These are phyloP conservation scores for Tokudaia muenninki DNA, from an alignment of 2,797 vertebrate species.

Conservation along the genomic window DNA sequence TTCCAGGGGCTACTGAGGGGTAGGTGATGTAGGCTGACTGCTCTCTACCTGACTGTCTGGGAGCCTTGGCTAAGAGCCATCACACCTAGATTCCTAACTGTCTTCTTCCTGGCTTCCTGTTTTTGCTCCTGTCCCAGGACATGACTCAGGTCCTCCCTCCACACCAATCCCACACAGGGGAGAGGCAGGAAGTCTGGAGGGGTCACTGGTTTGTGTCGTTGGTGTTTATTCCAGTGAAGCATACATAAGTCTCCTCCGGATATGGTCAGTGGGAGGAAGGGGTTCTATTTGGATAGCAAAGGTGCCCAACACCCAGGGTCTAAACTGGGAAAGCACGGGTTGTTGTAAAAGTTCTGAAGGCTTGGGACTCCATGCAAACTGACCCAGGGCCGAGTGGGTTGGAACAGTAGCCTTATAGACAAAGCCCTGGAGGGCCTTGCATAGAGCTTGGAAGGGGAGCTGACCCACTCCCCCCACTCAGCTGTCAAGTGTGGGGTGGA, in stretches of 20 bases:
- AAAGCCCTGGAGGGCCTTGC: too few species aligned
- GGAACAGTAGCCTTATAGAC: background rate
- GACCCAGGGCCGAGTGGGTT: background rate
- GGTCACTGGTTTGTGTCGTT: background rate
- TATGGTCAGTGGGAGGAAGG: background rate
- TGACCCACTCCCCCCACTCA: background rate
- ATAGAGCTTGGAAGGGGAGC: background rate
- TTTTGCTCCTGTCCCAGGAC: background rate
- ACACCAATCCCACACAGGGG: background rate
- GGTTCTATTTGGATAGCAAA: background rate
- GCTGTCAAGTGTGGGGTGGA: background rate
- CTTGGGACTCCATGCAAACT: background rate
- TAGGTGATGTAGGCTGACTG: background rate
- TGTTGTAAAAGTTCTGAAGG: background rate
- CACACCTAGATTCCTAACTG: background rate
- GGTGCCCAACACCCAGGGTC: background rate
- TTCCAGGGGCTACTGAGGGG: background rate
- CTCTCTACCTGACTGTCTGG: background rate
- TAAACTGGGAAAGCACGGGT: background rate
- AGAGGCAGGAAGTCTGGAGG: background rate
- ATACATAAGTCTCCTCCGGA: background rate
- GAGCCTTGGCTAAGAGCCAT: background rate
- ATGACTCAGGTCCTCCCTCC: background rate
- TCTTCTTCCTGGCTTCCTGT: background rate
- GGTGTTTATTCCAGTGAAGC: background rate